A percentile compares a stretch with the other conserved stretches of the same genome.
Conservation (phyloP, 2,113 vertebrate genomes). For the Mustelus asterias region DNA sequence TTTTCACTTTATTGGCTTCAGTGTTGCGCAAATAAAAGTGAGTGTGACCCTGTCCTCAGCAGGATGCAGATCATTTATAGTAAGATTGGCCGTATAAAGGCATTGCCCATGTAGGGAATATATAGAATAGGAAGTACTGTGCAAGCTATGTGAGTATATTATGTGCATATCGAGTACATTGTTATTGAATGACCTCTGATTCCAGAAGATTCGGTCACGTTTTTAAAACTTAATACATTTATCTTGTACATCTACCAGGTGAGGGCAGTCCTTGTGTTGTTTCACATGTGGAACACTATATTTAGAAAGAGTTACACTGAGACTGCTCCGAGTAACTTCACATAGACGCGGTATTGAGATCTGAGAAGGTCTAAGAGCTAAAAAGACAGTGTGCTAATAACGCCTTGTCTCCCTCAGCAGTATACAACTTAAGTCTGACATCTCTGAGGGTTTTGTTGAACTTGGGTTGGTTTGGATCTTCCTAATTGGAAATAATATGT, state of each 20-base stretch:
- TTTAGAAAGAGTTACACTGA: neutral
- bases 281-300: neutral
- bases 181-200: neutral
- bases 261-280: neutral
- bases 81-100: neutral
- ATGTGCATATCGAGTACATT: neutral
- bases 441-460: neutral
- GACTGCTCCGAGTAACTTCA: neutral
- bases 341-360: neutral
- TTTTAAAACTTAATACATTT: neutral
- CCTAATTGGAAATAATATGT: neutral
- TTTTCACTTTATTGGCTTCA: neutral
- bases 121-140: neutral
- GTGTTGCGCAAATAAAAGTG: neutral
- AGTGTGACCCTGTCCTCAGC: neutral
- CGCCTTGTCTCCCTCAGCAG: neutral
- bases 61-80: neutral
- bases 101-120: neutral
- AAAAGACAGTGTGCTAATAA: neutral
- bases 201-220: neutral
- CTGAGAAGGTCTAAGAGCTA: neutral
- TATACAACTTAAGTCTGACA: neutral
- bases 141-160: neutral
- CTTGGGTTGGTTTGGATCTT: neutral
- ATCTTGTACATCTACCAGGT: neutral